These are phyloP conservation scores for Pseudochirops corinnae DNA, from an alignment of 2,797 vertebrate genomes.

Conservation along the genomic window DNA sequence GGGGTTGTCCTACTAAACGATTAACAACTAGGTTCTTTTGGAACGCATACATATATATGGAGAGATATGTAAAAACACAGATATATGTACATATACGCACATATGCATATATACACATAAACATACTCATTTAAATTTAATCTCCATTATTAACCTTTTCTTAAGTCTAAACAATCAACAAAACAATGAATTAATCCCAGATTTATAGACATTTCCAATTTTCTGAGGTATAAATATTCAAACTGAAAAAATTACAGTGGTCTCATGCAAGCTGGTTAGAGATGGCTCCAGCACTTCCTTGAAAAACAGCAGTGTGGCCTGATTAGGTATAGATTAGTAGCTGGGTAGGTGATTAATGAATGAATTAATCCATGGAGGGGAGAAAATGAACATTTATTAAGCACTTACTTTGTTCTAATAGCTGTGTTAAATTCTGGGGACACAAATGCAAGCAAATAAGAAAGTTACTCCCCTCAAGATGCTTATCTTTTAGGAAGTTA, in stretches of 20 bases:
- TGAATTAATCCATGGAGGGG: no score
- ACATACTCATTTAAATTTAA: not conserved
- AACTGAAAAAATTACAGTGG: not conserved
- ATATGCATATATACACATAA: no score
- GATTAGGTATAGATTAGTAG: not conserved
- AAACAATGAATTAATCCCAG: not conserved
- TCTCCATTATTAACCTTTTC: not conserved
- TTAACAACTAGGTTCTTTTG: not conserved
- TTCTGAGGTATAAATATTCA: not conserved
- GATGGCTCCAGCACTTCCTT: not conserved
- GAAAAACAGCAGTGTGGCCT: not conserved
- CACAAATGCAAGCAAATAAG: not conserved
- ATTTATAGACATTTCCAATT: not conserved
- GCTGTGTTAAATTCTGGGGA: not conserved
- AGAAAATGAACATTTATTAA: not conserved
- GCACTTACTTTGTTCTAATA: not conserved
- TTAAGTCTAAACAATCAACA: not conserved
- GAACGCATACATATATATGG: no score
- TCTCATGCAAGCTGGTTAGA: not conserved
- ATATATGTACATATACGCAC: no score
- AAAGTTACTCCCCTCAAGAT: not conserved
- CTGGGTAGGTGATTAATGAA: not conserved
- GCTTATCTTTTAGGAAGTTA: not conserved
- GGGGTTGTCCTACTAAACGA: not conserved
- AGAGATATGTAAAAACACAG: no score